Evolutionary conservation across 2,113 vertebrate species (phyloP).

Genomic region (Oryzias javanicus): DNA sequence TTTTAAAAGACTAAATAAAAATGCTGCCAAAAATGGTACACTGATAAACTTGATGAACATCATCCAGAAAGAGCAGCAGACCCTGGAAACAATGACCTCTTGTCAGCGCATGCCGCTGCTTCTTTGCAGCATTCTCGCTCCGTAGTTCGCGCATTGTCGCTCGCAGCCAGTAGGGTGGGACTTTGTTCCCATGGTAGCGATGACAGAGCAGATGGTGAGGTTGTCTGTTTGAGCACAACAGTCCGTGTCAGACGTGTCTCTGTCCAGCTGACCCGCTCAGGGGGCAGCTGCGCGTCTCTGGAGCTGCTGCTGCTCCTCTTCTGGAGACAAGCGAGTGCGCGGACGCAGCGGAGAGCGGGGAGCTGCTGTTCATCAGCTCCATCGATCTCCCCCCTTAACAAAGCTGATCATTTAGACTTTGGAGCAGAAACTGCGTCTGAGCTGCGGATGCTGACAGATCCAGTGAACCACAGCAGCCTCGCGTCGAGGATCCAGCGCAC

Average conservation of each 20-base stretch:
- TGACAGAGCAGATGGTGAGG: slow-evolving; percentile 73
- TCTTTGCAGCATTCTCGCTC: slow-evolving; percentile 2
- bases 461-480: slow-evolving; percentile 45
- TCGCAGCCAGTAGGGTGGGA: slow-evolving; percentile 50
- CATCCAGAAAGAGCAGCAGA: slow-evolving; percentile 6
- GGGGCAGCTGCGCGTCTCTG: slow-evolving; percentile 75
- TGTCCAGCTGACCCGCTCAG: slow-evolving; percentile 78
- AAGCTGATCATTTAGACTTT: slow-evolving; percentile 2
- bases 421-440: slow-evolving; percentile 19
- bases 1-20: neutral
- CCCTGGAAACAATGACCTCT: slow-evolving; percentile 15
- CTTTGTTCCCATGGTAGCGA: slow-evolving; percentile 42
- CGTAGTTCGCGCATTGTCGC: slow-evolving; percentile 18
- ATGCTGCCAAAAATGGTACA: neutral
- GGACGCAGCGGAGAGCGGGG: neutral
- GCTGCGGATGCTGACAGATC: slow-evolving; percentile 46
- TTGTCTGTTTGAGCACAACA: slow-evolving; percentile 42
- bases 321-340: slow-evolving; percentile 14
- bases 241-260: slow-evolving; percentile 51
- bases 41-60: neutral
- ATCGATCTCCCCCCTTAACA: neutral
- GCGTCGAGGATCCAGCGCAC: slow-evolving; percentile 36
- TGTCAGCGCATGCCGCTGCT: slow-evolving; percentile 2
- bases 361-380: slow-evolving; percentile 2
- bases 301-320: slow-evolving; percentile 42